phyloP scores from a whole-genome alignment of 2,797 vertebrate species.

The Picus viridis region DNA sequence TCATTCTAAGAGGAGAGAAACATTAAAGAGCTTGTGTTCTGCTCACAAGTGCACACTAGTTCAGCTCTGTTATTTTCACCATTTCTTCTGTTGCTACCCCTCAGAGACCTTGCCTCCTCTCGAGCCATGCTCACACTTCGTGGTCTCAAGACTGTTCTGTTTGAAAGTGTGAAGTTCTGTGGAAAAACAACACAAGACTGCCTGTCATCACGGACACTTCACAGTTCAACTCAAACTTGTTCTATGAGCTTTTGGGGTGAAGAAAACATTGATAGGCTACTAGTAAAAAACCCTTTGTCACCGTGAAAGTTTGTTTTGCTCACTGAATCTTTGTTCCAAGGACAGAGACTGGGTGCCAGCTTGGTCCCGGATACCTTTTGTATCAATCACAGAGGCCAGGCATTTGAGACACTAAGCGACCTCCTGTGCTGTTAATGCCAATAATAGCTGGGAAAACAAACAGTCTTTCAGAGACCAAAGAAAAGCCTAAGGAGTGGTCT shows the following conservation, averaged over 20 bases:
- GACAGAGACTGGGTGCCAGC: neutral
- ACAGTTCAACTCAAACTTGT: neutral
- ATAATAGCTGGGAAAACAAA: neutral
- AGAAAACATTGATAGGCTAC: neutral
- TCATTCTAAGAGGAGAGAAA: neutral
- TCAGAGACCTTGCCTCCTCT: neutral
- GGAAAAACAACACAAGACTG: neutral
- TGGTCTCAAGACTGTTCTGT: neutral
- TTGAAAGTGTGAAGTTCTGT: neutral
- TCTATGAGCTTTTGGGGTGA: neutral
- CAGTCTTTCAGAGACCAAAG: neutral
- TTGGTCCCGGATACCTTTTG: neutral
- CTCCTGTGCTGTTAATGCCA: neutral
- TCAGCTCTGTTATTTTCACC: neutral
- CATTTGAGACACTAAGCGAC: neutral
- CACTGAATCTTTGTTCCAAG: neutral
- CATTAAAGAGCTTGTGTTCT: neutral
- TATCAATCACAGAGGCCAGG: neutral
- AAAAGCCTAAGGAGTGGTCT: neutral
- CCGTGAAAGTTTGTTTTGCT: neutral
- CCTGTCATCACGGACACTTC: neutral
- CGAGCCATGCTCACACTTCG: neutral
- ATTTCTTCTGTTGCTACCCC: neutral
- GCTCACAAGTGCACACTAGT: neutral
- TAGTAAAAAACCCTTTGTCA: neutral